These are phyloP conservation scores for Pachycephus smyrnensis DNA, from an alignment of 2,888 invertebrate genomes.

Conservation along the genomic window DNA sequence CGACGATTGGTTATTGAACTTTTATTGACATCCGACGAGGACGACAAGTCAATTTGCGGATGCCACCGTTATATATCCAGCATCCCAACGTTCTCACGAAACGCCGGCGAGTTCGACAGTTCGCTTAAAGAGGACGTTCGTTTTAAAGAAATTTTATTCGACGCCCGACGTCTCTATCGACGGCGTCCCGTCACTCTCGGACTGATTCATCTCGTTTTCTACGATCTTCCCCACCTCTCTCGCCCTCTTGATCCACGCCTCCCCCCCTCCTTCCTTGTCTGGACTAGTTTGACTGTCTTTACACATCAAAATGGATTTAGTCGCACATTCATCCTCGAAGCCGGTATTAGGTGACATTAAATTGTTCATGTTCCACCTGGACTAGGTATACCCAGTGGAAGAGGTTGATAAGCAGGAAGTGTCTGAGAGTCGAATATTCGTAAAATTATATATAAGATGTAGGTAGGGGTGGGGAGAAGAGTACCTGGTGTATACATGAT, in stretches of 20 bases:
- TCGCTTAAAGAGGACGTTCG: conserved; percentile 37
- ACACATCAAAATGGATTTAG: neutral
- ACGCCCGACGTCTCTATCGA: conserved; percentile 1
- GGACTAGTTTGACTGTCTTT: neutral
- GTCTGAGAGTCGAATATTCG: neutral
- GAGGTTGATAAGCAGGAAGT: neutral
- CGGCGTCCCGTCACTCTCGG: neutral
- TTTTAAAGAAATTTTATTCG: neutral
- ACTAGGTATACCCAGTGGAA: neutral
- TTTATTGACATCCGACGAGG: conserved; percentile 55
- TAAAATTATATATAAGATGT: neutral
- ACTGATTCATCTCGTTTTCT: neutral
- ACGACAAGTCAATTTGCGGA: conserved; percentile 53
- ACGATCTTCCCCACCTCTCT: neutral
- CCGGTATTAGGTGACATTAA: neutral
- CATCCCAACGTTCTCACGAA: neutral
- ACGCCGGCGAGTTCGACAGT: conserved; percentile 42
- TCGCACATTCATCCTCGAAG: too few species aligned
- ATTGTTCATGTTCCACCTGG: neutral
- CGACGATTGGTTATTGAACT: conserved; percentile 57
- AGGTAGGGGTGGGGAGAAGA: neutral
- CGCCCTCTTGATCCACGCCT: neutral
- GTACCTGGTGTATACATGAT: neutral
- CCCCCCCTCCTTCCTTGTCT: neutral
- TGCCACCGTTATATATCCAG: conserved; percentile 23